These are phyloP conservation scores for Drosophila punjabiensis DNA, from an alignment of 1,140 invertebrate species.

Conservation along the genomic window DNA sequence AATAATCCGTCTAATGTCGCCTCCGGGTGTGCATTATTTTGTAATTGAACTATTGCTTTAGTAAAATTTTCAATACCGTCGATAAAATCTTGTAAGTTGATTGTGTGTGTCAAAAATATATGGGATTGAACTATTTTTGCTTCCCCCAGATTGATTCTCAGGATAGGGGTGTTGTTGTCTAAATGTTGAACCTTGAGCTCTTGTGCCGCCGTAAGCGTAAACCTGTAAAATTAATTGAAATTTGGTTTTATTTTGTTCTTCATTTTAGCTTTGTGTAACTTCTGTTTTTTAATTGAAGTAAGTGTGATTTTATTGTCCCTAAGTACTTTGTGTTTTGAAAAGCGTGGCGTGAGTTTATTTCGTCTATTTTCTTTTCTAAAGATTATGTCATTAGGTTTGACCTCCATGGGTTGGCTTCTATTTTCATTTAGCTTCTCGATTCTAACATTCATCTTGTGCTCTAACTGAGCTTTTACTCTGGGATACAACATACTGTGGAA, in stretches of 20 bases:
- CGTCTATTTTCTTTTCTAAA: constrained; percentile 9
- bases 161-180: not conserved
- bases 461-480: no score
- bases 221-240: constrained; percentile 2
- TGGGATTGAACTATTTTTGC: constrained; percentile 5
- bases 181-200: constrained; percentile 2
- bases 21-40: no score
- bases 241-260: constrained; percentile 6
- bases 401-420: not conserved
- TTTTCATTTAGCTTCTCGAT: no score
- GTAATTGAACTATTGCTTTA: not conserved
- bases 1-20: not conserved
- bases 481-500: no score
- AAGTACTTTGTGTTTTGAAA: constrained; percentile 7
- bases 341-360: constrained; percentile 12
- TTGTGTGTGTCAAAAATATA: not conserved
- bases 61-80: constrained; percentile 1
- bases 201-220: constrained; percentile 9
- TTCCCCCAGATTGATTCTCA: constrained; percentile 3
- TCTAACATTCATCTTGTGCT: no score
- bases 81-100: constrained; percentile 1
- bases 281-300: constrained; percentile 4
- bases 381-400: not conserved
- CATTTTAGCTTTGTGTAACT: not conserved
- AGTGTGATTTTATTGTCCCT: constrained; percentile 2